These are phyloP conservation scores for Charina bottae DNA, from an alignment of 2,113 vertebrate genomes.

Conservation along the genomic window DNA sequence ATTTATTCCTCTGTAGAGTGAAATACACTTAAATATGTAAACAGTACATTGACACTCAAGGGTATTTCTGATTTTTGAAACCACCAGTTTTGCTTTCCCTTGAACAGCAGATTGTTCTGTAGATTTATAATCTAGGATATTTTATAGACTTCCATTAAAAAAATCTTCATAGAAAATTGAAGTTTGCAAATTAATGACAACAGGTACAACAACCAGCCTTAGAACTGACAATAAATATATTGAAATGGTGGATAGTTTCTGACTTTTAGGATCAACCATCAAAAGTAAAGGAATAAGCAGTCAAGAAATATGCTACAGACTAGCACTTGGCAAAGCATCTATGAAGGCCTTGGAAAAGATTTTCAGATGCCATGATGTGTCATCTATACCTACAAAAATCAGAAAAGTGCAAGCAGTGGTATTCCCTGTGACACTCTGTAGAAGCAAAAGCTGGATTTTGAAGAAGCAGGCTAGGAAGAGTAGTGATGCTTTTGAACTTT, in stretches of 20 bases:
- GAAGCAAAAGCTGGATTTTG: not conserved
- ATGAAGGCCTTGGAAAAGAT: no score
- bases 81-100: not conserved
- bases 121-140: not conserved
- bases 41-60: no score
- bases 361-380: not conserved
- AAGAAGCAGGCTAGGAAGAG: not conserved
- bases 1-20: no score
- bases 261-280: not conserved
- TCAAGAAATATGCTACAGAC: not conserved
- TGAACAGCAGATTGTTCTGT: not conserved
- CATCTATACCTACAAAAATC: not conserved
- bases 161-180: not conserved
- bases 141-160: not conserved
- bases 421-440: not conserved
- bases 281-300: not conserved
- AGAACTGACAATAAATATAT: not conserved
- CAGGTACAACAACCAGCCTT: not conserved
- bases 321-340: not conserved
- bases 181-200: not conserved
- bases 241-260: not conserved
- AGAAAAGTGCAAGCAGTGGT: not conserved
- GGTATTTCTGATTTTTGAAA: not conserved
- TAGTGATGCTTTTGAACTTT: not conserved
- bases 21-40: no score